Conservation (phyloP, 2,888 invertebrate species). For the Gryllus longicercus region DNA sequence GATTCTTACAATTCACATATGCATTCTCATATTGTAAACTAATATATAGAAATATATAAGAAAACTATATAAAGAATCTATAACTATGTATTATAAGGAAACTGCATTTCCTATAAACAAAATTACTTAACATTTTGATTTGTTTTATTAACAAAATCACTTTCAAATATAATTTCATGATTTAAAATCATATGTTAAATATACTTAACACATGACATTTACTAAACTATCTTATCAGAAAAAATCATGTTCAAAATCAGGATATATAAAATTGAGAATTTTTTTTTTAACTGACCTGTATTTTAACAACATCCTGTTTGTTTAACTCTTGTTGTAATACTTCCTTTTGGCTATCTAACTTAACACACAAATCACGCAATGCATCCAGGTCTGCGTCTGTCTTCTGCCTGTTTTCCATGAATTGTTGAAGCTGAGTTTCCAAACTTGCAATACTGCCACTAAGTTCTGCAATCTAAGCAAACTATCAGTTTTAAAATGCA, state of each 20-base stretch:
- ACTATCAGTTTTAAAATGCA: neutral
- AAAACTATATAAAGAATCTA: too few species aligned
- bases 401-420: constrained; percentile 56
- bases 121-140: too few species aligned
- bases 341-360: constrained; percentile 66
- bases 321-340: constrained; percentile 55
- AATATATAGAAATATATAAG: too few species aligned
- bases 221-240: too few species aligned
- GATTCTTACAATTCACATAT: constrained; percentile 12
- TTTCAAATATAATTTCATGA: too few species aligned
- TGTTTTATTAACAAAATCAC: too few species aligned
- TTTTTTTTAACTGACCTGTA: constrained; percentile 45
- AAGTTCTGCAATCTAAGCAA: constrained; percentile 51
- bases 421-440: constrained; percentile 62
- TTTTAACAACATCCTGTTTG: constrained; percentile 50
- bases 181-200: too few species aligned
- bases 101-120: too few species aligned
- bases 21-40: neutral
- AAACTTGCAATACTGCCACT: constrained; percentile 58
- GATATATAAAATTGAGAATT: too few species aligned
- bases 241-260: too few species aligned
- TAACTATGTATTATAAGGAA: too few species aligned
- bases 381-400: constrained; percentile 61
- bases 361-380: constrained; percentile 58
- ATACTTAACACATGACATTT: too few species aligned